A percentile compares a stretch with the other conserved stretches of the same genome.
Evolutionary conservation across 1,140 invertebrate genomes (phyloP).

Genomic region (Helicoverpa zea): DNA sequence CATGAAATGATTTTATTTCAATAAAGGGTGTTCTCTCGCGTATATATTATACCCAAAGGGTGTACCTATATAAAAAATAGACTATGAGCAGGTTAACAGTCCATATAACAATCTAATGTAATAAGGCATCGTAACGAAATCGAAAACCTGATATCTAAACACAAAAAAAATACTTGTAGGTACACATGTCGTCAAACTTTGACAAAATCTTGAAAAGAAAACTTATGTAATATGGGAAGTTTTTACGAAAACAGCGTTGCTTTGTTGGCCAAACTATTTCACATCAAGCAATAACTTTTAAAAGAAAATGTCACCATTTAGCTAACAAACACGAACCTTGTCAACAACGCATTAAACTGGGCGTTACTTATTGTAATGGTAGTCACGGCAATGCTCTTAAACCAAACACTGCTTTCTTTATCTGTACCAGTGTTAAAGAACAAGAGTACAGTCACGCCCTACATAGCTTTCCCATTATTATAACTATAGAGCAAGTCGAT

Average conservation of each 20-base stretch:
- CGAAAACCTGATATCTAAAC: background rate
- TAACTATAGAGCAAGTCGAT: conserved; percentile 21
- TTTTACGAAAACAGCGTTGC: too few species aligned
- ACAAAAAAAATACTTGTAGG: background rate
- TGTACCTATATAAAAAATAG: too few species aligned
- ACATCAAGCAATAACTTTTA: too few species aligned
- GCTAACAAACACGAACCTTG: background rate
- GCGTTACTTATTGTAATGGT: background rate
- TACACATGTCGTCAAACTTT: too few species aligned
- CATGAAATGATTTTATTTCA: conserved; percentile 6
- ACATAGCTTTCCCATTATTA: conserved; percentile 40
- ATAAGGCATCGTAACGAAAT: too few species aligned
- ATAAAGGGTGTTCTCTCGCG: background rate
- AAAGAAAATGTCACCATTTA: background rate
- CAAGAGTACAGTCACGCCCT: conserved; percentile 33
- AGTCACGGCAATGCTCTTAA: conserved; percentile 17
- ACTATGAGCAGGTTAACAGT: too few species aligned
- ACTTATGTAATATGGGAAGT: too few species aligned
- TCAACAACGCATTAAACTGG: background rate
- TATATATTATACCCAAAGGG: too few species aligned
- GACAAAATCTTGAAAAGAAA: too few species aligned
- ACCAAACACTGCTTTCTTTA: conserved; percentile 34
- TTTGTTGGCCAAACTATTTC: too few species aligned
- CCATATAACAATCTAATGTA: too few species aligned
- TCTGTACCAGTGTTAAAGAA: conserved; percentile 17